Evolutionary conservation across 30 jellyfish, hydroid and myxozoan genomes (phyloP).

Genomic region (Mastigias papua): DNA sequence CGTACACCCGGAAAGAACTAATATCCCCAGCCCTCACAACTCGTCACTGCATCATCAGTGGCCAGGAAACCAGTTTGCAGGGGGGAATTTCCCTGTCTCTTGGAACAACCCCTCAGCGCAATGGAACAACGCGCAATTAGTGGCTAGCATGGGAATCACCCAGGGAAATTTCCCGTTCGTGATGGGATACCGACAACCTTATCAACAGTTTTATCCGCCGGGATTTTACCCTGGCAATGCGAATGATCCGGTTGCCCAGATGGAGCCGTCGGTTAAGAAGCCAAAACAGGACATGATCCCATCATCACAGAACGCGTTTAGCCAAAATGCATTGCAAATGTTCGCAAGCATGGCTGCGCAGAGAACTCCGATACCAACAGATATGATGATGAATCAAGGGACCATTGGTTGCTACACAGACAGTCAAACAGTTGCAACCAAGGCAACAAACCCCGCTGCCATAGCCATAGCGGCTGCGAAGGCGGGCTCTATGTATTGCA

Average conservation of each 20-base stretch:
- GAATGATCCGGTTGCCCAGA: constrained; percentile 35
- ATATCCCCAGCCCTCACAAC: constrained; percentile 53
- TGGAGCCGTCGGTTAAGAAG: constrained; percentile 64
- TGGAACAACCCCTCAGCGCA: constrained; percentile 53
- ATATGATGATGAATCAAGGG: constrained; percentile 70
- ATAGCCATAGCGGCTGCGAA: constrained; percentile 99
- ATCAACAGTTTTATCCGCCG: constrained; percentile 66
- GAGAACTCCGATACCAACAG: constrained; percentile 69
- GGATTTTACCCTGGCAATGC: constrained; percentile 53
- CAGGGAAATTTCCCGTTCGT: constrained; percentile 66
- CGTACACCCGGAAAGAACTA: constrained; percentile 35
- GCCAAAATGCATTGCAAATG: constrained; percentile 82
- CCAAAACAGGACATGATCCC: constrained; percentile 50
- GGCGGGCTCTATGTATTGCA: constrained; percentile 74
- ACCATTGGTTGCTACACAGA: constrained; percentile 62
- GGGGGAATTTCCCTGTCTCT: constrained; percentile 41
- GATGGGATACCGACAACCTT: constrained; percentile 80
- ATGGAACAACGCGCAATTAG: constrained; percentile 71
- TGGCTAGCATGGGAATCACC: constrained; percentile 58
- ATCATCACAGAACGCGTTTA: constrained; percentile 51
- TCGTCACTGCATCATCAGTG: constrained; percentile 42
- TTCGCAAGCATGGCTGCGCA: constrained; percentile 82
- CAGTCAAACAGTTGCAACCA: constrained; percentile 27
- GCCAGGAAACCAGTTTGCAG: constrained; percentile 50
- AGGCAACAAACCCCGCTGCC: constrained; percentile 98